phyloP scores from a whole-genome alignment of 2,797 vertebrate genomes.

The Peromyscus aztecus region DNA sequence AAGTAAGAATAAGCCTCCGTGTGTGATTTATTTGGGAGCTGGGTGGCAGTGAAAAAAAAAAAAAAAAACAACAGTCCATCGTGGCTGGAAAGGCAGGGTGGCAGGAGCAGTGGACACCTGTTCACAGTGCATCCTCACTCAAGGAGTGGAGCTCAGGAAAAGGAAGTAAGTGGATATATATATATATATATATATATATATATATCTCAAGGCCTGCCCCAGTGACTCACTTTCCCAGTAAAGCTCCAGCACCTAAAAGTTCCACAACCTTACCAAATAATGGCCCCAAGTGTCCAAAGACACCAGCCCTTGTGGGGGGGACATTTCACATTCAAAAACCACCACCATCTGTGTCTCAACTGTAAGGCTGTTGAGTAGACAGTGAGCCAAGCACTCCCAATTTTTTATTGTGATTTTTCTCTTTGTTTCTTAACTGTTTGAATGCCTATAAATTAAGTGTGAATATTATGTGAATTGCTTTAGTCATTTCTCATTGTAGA shows the following conservation, averaged over 20 bases:
- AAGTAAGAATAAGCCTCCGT: too few relatives aligned
- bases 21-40: too few relatives aligned
- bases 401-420: constrained; percentile 1
- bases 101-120: not conserved
- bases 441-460: not conserved
- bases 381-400: not conserved
- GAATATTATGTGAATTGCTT: constrained; percentile 30
- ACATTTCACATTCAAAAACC: not conserved
- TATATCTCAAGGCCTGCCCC: not conserved
- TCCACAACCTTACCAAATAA: not conserved
- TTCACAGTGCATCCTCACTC: not conserved
- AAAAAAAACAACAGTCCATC: too few relatives aligned
- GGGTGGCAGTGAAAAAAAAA: too few relatives aligned
- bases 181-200: too few relatives aligned
- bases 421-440: not conserved
- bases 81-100: not conserved
- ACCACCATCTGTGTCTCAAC: not conserved
- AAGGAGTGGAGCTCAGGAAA: not conserved
- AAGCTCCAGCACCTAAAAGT: not conserved
- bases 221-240: not conserved
- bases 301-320: not conserved
- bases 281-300: not conserved
- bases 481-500: constrained; percentile 37
- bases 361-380: not conserved
- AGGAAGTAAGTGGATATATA: too few relatives aligned